Percentiles rank a stretch among this genome's conserved stretches.
phyloP scores from a whole-genome alignment of 2,113 vertebrate genomes.

The human (Homo sapiens) region DNA sequence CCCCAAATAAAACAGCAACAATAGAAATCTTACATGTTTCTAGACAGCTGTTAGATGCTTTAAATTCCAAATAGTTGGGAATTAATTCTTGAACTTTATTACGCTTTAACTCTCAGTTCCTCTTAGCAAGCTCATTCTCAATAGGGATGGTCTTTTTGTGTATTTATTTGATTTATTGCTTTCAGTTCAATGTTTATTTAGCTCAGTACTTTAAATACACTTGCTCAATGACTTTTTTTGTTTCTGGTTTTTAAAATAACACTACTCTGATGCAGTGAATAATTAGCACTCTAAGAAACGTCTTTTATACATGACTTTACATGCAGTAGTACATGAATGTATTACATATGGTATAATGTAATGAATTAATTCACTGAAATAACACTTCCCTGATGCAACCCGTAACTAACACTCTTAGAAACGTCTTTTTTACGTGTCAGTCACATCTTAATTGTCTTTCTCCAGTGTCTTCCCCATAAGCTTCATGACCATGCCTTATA shows the following conservation, averaged over 20 bases:
- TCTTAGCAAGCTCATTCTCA: not conserved
- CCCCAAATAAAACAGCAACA: not conserved
- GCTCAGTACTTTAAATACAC: not conserved
- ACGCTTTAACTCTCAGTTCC: not conserved
- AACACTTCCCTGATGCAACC: not conserved
- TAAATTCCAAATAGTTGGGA: not conserved
- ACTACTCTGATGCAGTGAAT: not conserved
- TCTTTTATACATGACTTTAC: not conserved
- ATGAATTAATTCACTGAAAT: not conserved
- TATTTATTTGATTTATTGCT: not conserved
- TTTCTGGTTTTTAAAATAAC: not conserved
- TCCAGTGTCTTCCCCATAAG: not conserved
- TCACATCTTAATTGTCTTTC: not conserved
- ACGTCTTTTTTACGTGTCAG: not conserved
- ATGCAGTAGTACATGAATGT: not conserved
- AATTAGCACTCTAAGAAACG: not conserved
- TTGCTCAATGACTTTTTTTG: not conserved
- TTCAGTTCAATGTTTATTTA: not conserved
- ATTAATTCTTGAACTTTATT: not conserved
- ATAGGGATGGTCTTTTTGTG: not conserved
- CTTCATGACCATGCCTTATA: not conserved
- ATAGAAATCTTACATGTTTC: not conserved
- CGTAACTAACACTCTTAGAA: not conserved
- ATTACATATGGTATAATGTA: not conserved
- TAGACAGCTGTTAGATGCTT: not conserved